Evolutionary conservation across 2,888 invertebrate genomes (phyloP).

Genomic region (Meiosimyza platycephala): DNA sequence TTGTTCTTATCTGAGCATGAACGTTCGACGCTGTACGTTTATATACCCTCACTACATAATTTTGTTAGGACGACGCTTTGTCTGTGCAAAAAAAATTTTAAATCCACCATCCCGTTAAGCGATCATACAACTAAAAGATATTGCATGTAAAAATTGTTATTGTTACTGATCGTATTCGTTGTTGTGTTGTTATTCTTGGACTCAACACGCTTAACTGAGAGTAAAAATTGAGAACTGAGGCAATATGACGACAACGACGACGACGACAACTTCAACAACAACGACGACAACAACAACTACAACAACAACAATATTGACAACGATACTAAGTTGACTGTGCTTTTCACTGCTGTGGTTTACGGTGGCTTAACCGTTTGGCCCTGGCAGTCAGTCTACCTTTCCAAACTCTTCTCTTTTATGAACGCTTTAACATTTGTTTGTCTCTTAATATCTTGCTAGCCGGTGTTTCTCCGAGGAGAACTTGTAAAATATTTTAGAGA

Average conservation of each 20-base stretch:
- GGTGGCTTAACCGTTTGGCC: not conserved
- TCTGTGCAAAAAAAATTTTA: slow-evolving; percentile 18
- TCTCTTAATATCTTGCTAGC: too few relatives aligned
- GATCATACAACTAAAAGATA: slow-evolving; percentile 43
- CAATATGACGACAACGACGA: not conserved
- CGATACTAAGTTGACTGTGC: slow-evolving; percentile 13
- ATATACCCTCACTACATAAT: not conserved
- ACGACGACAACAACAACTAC: slow-evolving; percentile 1
- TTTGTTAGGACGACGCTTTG: slow-evolving; percentile 11
- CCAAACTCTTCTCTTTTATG: too few relatives aligned
- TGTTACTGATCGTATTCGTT: slow-evolving; percentile 26
- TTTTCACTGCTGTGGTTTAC: not conserved
- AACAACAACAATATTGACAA: not conserved
- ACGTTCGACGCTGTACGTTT: slow-evolving; percentile 13
- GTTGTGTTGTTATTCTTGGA: not conserved
- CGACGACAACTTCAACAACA: slow-evolving; percentile 5
- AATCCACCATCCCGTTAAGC: slow-evolving; percentile 38
- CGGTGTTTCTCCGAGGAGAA: too few relatives aligned
- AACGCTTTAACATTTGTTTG: too few relatives aligned
- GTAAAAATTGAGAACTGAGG: not conserved
- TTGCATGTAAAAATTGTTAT: slow-evolving; percentile 20
- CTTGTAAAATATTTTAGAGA: too few relatives aligned
- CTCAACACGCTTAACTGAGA: not conserved
- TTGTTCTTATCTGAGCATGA: slow-evolving; percentile 25
- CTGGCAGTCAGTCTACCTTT: not conserved